Percentiles rank a stretch among this genome's conserved stretches.
phyloP scores from a whole-genome alignment of 2,113 vertebrate genomes.

The Motacilla tschutschensis region DNA sequence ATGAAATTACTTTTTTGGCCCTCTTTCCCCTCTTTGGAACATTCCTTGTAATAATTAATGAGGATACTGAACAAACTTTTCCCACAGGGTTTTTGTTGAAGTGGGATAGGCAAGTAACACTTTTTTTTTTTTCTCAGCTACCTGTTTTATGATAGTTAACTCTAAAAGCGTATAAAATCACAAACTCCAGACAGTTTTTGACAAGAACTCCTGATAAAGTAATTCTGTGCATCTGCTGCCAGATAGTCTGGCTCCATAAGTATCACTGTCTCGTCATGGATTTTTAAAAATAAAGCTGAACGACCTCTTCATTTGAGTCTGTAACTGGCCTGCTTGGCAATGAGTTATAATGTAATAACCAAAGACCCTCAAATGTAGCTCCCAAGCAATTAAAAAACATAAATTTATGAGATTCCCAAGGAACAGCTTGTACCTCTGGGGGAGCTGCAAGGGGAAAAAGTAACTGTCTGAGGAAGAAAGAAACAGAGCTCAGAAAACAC shows the following conservation, averaged over 20 bases:
- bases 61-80: background rate
- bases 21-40: background rate
- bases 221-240: background rate
- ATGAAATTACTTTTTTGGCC: background rate
- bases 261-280: background rate
- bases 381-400: background rate
- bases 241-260: background rate
- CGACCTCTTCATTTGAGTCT: slow-evolving; percentile 9
- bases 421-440: background rate
- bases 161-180: background rate
- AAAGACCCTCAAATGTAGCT: background rate
- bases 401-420: background rate
- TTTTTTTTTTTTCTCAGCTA: background rate
- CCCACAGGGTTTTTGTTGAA: background rate
- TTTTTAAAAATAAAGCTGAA: background rate
- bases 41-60: background rate
- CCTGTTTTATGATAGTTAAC: background rate
- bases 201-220: slow-evolving; percentile 4
- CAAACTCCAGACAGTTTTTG: background rate
- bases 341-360: background rate
- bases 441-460: background rate
- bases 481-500: background rate
- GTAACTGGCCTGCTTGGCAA: background rate
- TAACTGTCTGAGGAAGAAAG: background rate
- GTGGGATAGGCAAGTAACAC: background rate